Conservation (phyloP, 2,888 invertebrate species). For the Caenorhabditis macrosperma region DNA sequence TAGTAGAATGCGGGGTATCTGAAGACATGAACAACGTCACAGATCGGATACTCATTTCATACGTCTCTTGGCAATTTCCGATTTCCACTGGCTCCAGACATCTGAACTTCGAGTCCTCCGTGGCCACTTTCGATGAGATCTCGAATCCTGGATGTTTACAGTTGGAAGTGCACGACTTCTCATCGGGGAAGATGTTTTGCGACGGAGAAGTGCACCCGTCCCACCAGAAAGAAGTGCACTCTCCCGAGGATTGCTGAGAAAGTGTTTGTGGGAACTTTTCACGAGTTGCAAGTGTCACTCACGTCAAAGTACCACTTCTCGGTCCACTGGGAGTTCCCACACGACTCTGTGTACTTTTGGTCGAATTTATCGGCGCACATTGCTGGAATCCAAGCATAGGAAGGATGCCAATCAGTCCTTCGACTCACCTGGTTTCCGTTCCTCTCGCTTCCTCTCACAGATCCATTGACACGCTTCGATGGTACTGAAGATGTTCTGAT, state of each 20-base stretch:
- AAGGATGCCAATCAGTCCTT: neutral
- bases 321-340: conserved; percentile 74
- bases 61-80: conserved; percentile 73
- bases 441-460: conserved; percentile 73
- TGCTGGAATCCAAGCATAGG: conserved; percentile 37
- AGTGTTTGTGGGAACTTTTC: neutral
- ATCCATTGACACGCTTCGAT: conserved; percentile 77
- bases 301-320: conserved; percentile 73
- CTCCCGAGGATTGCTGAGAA: conserved; percentile 70
- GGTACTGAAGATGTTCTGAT: conserved; percentile 75
- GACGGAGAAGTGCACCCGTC: conserved; percentile 74
- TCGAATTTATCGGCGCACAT: conserved; percentile 76
- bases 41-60: neutral
- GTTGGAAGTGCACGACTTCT: conserved; percentile 62
- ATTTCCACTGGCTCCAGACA: conserved; percentile 72
- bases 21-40: conserved; percentile 15
- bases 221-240: conserved; percentile 75
- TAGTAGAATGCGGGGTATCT: conserved; percentile 71
- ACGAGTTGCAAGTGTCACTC: neutral
- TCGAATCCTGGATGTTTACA: conserved; percentile 66
- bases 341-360: conserved; percentile 71
- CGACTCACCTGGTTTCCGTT: conserved; percentile 67
- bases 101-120: conserved; percentile 64
- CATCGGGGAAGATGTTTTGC: conserved; percentile 75
- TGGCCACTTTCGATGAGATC: conserved; percentile 58